Percentiles rank a stretch among this genome's conserved stretches.
These are phyloP conservation scores for Phanerotoma sp. DNA, from an alignment of 2,888 invertebrate genomes.

Conservation along the genomic window DNA sequence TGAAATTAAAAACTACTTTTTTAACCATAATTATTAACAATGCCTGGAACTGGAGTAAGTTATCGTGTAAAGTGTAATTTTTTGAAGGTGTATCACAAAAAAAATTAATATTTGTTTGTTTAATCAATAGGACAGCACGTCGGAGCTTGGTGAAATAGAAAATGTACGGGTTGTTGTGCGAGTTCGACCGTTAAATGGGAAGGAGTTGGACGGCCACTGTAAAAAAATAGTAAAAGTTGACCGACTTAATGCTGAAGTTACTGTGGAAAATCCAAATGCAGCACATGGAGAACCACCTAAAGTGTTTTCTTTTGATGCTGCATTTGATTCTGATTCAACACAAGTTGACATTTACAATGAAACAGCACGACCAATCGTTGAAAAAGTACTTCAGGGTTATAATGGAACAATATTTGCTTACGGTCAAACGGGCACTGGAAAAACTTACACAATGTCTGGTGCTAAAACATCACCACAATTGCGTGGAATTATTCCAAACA, in stretches of 20 bases:
- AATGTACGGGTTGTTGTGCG: slow-evolving; percentile 97
- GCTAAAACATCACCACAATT: slow-evolving; percentile 82
- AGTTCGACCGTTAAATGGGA: slow-evolving; percentile 87
- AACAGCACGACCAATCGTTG: slow-evolving; percentile 94
- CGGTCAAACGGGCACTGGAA: slow-evolving; percentile 95
- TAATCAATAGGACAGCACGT: slow-evolving; percentile 58
- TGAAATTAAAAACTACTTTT: too few species aligned
- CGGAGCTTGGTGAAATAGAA: slow-evolving; percentile 70
- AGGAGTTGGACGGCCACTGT: slow-evolving; percentile 74
- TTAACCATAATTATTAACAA: too few species aligned
- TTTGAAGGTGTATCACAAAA: too few species aligned
- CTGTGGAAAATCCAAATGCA: slow-evolving; percentile 73
- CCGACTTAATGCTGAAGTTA: slow-evolving; percentile 73
- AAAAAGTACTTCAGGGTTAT: slow-evolving; percentile 94
- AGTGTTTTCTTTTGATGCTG: slow-evolving; percentile 92
- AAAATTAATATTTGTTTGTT: too few species aligned
- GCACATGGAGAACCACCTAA: slow-evolving; percentile 77
- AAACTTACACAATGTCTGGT: slow-evolving; percentile 99
- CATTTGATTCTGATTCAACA: slow-evolving; percentile 83
- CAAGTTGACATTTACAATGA: slow-evolving; percentile 96
- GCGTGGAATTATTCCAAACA: slow-evolving; percentile 96
- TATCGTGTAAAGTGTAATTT: too few species aligned
- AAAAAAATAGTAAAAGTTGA: slow-evolving; percentile 77
- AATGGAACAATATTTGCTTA: slow-evolving; percentile 93
- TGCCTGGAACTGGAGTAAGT: too few species aligned